These are phyloP conservation scores for Microchrysa polita DNA, from an alignment of 2,888 invertebrate species.

Conservation along the genomic window DNA sequence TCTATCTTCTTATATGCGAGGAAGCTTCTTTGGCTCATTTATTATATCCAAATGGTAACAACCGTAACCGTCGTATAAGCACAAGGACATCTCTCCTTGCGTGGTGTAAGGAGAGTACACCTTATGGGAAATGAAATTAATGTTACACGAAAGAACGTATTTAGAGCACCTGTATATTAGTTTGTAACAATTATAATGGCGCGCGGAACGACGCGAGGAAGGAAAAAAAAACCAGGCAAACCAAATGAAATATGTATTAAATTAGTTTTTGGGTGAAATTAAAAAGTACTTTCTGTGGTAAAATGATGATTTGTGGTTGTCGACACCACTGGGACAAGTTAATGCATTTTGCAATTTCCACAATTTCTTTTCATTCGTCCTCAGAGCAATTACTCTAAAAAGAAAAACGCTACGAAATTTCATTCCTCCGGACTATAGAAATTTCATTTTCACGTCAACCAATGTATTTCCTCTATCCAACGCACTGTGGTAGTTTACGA, in stretches of 20 bases:
- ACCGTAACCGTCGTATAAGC: too few species aligned
- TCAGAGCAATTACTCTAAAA: too few species aligned
- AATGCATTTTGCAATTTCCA: too few species aligned
- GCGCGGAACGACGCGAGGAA: not conserved
- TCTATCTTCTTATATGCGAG: too few species aligned
- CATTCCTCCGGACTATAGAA: too few species aligned
- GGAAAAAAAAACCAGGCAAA: not conserved
- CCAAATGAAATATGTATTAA: conserved; percentile 1
- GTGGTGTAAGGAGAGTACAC: not conserved
- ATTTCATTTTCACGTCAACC: too few species aligned
- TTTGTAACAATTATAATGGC: not conserved
- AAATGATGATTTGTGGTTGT: too few species aligned
- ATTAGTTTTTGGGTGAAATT: conserved; percentile 9
- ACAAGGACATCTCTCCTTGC: not conserved
- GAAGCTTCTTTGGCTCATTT: not conserved
- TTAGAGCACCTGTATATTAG: conserved; percentile 17
- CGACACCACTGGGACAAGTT: too few species aligned
- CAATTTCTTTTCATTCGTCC: too few species aligned
- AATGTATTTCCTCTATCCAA: too few species aligned
- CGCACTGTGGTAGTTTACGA: too few species aligned
- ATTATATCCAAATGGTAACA: not conserved
- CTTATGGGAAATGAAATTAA: conserved; percentile 20
- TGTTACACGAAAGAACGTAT: conserved; percentile 20
- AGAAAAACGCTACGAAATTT: too few species aligned
- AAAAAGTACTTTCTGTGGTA: not conserved